These are phyloP conservation scores for Phymanthus crucifer DNA, from an alignment of 92 coral and sea anemone genomes.

Conservation along the genomic window DNA sequence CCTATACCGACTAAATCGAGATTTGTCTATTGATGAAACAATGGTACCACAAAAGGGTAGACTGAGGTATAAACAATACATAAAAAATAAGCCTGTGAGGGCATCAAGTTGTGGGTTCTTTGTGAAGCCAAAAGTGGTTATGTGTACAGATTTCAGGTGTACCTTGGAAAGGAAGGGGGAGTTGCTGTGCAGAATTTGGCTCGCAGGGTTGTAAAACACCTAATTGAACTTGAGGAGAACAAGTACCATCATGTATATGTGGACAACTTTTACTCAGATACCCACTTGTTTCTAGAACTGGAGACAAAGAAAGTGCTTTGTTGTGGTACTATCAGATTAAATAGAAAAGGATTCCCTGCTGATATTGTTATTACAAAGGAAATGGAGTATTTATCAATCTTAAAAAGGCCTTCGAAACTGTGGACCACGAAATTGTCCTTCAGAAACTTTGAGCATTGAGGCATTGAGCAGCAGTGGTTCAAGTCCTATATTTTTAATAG, in stretches of 20 bases:
- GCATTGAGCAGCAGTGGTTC: too few species aligned
- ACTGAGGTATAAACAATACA: slow-evolving; percentile 5
- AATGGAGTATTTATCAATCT: too few species aligned
- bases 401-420: too few species aligned
- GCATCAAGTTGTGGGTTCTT: slow-evolving; percentile 49
- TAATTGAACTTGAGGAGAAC: slow-evolving; percentile 15
- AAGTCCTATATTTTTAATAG: too few species aligned
- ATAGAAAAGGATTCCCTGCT: slow-evolving; percentile 45
- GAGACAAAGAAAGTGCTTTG: slow-evolving; percentile 22
- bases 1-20: slow-evolving; percentile 8
- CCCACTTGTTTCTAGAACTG: slow-evolving; percentile 18
- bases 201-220: slow-evolving; percentile 35
- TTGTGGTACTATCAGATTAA: slow-evolving; percentile 46
- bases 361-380: slow-evolving; percentile 22
- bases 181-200: slow-evolving; percentile 14
- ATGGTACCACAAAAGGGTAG: slow-evolving; percentile 9
- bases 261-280: slow-evolving; percentile 35
- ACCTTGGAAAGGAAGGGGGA: slow-evolving; percentile 27
- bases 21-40: background rate
- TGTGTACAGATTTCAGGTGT: slow-evolving; percentile 38
- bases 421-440: too few species aligned
- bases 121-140: slow-evolving; percentile 51
- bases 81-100: slow-evolving; percentile 28
- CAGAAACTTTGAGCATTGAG: too few species aligned
- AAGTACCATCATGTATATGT: slow-evolving; percentile 24